Evolutionary conservation across 2,113 vertebrate genomes (phyloP), one percentile per base, ranked within the genome.

Genomic region (Bos indicus): DNA sequence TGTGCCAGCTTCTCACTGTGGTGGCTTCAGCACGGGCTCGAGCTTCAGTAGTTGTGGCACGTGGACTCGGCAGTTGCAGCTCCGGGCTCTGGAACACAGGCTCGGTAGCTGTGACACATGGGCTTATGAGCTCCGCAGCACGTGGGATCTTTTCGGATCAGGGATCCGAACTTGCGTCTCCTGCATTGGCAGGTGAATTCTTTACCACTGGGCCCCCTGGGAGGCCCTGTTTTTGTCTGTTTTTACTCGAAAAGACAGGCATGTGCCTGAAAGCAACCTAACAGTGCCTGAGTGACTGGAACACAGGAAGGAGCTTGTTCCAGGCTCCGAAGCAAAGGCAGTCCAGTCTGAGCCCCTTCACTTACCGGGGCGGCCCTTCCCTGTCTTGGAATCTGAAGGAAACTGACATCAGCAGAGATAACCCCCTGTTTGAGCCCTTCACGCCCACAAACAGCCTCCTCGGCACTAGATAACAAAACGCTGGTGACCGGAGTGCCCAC

Each of bases 401-500:
- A 36, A 12, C 5, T 54, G n/a, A 62, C 0, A 86, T 56, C 54
- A 56, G n/a, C 56, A n/a, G 71, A 46, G 56, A 26, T 28, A 43
- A 78, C 36, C 30, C 5, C 5, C 26, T 7, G 2, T 7, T 2
- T 33, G 36, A 60, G 43, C 16, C 7, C 16, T 3, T 7, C 11
- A 33, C 0, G 7, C 57, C 51, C 46, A 46, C 56, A 25, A 26
- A 26, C 1, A 12, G 80, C 88, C 80, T 62, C 51, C 78, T 84
- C 4, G 15, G 40, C 21, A 0, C 59, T 0, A 7, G 11, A 81
- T 23, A 60, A 48, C 46, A 2, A 15, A 5, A 7, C 7, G 33
- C 15, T 23, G 40, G 48, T 40, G 77, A 59, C 30, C 14, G 4
- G 51, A 46, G 67, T 17, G n/a, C 54, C 54, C 5, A 0, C 54